phyloP scores from a whole-genome alignment of 2,113 vertebrate genomes.

The Myotis davidii region DNA sequence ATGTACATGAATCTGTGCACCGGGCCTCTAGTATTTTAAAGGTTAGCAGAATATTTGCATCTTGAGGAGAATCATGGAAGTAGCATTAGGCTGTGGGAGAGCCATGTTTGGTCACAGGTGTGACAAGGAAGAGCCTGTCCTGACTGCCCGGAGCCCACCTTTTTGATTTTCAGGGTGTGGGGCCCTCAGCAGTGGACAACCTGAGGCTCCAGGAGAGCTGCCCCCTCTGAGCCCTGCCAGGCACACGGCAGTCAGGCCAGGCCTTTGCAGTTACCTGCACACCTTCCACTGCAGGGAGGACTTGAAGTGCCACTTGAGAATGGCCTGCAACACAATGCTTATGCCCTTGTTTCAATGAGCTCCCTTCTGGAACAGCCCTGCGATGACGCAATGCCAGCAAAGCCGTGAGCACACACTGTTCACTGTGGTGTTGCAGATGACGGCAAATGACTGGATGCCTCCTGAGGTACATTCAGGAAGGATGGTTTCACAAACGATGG shows the following conservation, averaged over 20 bases:
- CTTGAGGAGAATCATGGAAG: not conserved
- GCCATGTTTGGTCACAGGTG: not conserved
- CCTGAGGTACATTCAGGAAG: not conserved
- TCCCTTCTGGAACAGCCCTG: not conserved
- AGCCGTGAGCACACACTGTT: not conserved
- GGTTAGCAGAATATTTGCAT: not conserved
- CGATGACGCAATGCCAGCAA: not conserved
- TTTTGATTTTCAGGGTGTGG: not conserved
- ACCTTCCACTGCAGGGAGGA: not conserved
- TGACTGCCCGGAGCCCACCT: not conserved
- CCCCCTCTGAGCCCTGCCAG: not conserved
- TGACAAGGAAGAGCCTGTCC: not conserved
- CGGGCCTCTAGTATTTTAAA: not conserved
- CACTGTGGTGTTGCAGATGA: not conserved
- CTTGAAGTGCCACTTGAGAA: not conserved
- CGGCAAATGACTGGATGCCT: not conserved
- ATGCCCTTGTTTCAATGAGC: not conserved
- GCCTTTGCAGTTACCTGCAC: not conserved
- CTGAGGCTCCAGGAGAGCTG: not conserved
- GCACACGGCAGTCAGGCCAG: not conserved
- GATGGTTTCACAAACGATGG: not conserved
- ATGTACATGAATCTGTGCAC: no score
- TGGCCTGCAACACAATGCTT: not conserved
- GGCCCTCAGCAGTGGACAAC: not conserved
- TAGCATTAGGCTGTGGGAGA: not conserved